phyloP scores from a whole-genome alignment of 1,140 invertebrate genomes.

The Charaxes varanes region DNA sequence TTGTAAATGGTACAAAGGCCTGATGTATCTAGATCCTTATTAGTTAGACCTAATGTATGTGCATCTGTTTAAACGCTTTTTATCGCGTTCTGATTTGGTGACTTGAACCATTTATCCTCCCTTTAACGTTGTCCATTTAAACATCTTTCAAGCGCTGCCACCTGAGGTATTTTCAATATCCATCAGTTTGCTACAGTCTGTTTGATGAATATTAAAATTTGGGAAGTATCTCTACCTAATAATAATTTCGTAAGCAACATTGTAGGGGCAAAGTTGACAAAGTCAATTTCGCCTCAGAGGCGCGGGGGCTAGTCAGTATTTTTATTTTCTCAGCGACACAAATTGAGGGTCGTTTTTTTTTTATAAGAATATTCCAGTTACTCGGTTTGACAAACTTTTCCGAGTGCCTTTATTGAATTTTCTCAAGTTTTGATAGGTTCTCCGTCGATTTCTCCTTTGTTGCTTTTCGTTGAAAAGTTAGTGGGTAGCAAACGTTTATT shows the following conservation, averaged over 20 bases:
- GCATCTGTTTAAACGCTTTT: too few species aligned
- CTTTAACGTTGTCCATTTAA: too few species aligned
- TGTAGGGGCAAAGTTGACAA: slow-evolving; percentile 18
- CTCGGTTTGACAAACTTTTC: slow-evolving; percentile 66
- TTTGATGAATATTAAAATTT: too few species aligned
- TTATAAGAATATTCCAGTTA: slow-evolving; percentile 62
- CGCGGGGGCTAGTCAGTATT: slow-evolving; percentile 34
- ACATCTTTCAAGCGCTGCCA: too few species aligned
- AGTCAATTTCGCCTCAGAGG: slow-evolving; percentile 27
- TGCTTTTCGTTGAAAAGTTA: slow-evolving; percentile 40
- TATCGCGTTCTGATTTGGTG: too few species aligned
- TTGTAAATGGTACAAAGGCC: too few species aligned
- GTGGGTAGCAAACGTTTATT: slow-evolving; percentile 37
- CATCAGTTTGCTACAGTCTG: too few species aligned
- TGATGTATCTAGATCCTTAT: too few species aligned
- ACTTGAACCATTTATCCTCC: too few species aligned
- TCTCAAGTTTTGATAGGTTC: slow-evolving; percentile 71
- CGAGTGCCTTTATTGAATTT: slow-evolving; percentile 70
- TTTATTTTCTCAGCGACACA: slow-evolving; percentile 62
- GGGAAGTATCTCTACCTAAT: too few species aligned
- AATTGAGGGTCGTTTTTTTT: slow-evolving; percentile 61
- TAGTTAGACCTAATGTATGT: too few species aligned
- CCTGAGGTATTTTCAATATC: too few species aligned
- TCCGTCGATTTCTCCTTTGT: slow-evolving; percentile 57
- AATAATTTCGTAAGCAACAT: slow-evolving; percentile 9